Percentiles rank a stretch among this genome's conserved stretches.
These are phyloP conservation scores for Phrynosoma blainvillii DNA, from an alignment of 2,113 vertebrate genomes.

Conservation along the genomic window DNA sequence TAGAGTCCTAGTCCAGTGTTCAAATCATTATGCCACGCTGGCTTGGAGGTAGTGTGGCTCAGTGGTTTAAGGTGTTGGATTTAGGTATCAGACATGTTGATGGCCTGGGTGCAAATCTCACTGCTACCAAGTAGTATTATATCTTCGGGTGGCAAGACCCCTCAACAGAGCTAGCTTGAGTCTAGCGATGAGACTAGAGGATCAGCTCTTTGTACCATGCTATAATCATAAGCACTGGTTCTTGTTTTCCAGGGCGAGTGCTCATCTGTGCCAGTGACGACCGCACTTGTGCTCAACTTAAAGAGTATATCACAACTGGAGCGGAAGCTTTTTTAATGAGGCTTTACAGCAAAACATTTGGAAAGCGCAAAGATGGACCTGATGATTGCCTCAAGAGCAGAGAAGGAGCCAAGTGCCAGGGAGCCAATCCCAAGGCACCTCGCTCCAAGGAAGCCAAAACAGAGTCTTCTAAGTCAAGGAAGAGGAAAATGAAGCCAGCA, in stretches of 20 bases:
- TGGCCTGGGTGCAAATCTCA: too few relatives aligned
- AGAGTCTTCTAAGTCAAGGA: conserved; percentile 62
- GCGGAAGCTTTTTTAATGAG: conserved; percentile 83
- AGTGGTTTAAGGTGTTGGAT: too few relatives aligned
- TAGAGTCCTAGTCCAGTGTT: too few relatives aligned
- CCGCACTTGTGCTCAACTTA: conserved; percentile 93
- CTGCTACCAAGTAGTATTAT: too few relatives aligned
- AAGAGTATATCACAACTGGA: conserved; percentile 84
- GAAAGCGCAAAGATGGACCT: conserved; percentile 78
- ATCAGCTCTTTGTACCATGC: background rate
- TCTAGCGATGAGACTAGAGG: too few relatives aligned
- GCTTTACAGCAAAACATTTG: conserved; percentile 87
- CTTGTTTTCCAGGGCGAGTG: conserved; percentile 82
- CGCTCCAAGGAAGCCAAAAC: conserved; percentile 75
- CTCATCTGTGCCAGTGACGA: conserved; percentile 97
- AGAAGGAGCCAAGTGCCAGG: conserved; percentile 64
- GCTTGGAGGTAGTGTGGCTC: too few relatives aligned
- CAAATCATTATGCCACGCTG: too few relatives aligned
- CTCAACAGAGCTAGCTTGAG: too few relatives aligned
- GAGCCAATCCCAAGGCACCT: conserved; percentile 52
- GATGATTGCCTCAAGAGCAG: conserved; percentile 68
- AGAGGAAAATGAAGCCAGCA: conserved; percentile 74
- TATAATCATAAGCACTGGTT: conserved; percentile 9
- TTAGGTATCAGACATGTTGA: too few relatives aligned
- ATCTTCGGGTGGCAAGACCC: too few relatives aligned